Conservation (phyloP, 2,113 vertebrate genomes). For the Xiphophorus maculatus region DNA sequence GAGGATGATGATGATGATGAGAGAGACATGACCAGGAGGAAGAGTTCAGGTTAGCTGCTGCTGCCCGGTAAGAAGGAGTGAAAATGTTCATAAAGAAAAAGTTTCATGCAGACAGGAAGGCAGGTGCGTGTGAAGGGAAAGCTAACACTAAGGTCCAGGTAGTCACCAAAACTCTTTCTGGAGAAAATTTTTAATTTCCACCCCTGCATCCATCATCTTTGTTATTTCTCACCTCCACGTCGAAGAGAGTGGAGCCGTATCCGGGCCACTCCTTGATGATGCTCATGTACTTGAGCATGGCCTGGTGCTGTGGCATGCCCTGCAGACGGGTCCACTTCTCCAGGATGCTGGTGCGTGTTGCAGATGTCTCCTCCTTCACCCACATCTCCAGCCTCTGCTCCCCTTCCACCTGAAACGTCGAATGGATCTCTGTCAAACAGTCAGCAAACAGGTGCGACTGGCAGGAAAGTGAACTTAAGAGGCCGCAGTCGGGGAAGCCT, state of each 20-base stretch:
- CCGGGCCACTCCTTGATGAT: slow-evolving; percentile 92
- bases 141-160: no score
- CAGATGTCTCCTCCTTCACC: slow-evolving; percentile 92
- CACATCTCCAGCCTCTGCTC: slow-evolving; percentile 96
- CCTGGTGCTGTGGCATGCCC: slow-evolving; percentile 89
- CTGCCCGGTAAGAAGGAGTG: no score
- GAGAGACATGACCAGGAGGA: no score
- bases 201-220: not conserved
- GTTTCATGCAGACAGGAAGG: no score
- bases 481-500: no score
- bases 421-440: not conserved
- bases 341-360: slow-evolving; percentile 86
- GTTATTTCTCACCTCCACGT: slow-evolving; percentile 87
- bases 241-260: slow-evolving; percentile 92
- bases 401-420: slow-evolving; percentile 82
- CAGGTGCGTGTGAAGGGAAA: no score
- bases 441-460: not conserved
- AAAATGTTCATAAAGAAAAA: no score
- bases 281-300: slow-evolving; percentile 93
- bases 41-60: no score
- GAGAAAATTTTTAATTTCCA: no score
- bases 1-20: no score
- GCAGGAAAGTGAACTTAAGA: not conserved
- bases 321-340: slow-evolving; percentile 92
- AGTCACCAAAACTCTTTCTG: no score